These are phyloP conservation scores for Catamblyrhynchus diadema DNA, from an alignment of 2,797 vertebrate species.

Conservation along the genomic window DNA sequence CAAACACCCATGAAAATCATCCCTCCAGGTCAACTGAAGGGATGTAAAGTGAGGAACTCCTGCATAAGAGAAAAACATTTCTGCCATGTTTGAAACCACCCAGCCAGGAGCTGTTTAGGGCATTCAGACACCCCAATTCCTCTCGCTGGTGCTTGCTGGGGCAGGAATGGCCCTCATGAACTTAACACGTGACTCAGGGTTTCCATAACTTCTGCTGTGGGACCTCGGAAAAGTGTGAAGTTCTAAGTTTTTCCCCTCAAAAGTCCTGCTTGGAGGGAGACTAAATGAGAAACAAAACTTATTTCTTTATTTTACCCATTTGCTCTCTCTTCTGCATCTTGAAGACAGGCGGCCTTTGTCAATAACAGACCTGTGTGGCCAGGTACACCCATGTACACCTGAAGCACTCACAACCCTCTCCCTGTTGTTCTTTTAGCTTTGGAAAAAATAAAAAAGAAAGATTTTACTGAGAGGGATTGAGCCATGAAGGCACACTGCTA, in stretches of 20 bases:
- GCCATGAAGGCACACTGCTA: not conserved
- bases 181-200: not conserved
- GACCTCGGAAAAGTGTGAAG: not conserved
- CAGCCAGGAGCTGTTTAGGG: not conserved
- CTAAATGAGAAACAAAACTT: not conserved
- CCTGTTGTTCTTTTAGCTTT: not conserved
- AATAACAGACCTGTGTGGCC: not conserved
- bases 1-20: not conserved
- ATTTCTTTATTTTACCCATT: not conserved
- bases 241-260: not conserved
- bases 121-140: not conserved
- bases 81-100: not conserved
- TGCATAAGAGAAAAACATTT: not conserved
- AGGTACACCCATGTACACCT: not conserved
- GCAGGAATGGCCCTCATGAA: not conserved
- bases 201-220: not conserved
- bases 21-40: not conserved
- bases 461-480: not conserved
- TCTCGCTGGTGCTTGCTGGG: not conserved
- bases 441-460: not conserved
- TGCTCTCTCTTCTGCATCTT: not conserved
- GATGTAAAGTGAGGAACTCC: not conserved
- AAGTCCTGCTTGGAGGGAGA: not conserved
- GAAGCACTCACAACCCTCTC: not conserved
- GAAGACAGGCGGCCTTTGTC: not conserved